phyloP scores from a whole-genome alignment of 2,113 vertebrate species.

The Catharus minimus region DNA sequence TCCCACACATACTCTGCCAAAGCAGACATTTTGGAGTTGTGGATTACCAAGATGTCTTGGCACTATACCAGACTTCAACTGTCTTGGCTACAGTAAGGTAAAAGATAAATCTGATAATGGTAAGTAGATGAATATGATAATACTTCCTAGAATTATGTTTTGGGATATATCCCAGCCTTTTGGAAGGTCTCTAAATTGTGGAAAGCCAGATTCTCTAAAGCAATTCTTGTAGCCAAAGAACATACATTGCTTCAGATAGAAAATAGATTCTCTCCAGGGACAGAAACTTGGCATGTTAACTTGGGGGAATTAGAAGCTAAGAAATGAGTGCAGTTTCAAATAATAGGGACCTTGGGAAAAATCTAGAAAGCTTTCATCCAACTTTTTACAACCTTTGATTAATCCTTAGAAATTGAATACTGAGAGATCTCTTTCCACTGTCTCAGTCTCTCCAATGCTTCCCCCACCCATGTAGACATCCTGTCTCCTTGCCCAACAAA shows the following conservation, averaged over 20 bases:
- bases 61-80: not conserved
- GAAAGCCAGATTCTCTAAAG: constrained; percentile 5
- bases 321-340: not conserved
- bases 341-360: not conserved
- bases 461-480: constrained; percentile 6
- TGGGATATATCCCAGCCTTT: not conserved
- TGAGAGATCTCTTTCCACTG: not conserved
- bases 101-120: constrained; percentile 8
- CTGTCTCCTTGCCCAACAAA: constrained; percentile 36
- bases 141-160: constrained; percentile 21
- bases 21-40: not conserved
- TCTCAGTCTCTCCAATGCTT: not conserved
- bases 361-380: constrained; percentile 21
- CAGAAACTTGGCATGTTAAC: constrained; percentile 22
- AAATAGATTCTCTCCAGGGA: constrained; percentile 16
- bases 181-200: not conserved
- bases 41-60: not conserved
- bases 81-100: not conserved
- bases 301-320: constrained; percentile 10
- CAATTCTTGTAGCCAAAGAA: constrained; percentile 6
- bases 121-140: constrained; percentile 7
- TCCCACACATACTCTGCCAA: not conserved
- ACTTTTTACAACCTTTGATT: constrained; percentile 20
- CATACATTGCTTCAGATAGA: constrained; percentile 24
- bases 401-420: constrained; percentile 16